Conservation (phyloP, 2,888 invertebrate species). For the Selenia dentaria region DNA sequence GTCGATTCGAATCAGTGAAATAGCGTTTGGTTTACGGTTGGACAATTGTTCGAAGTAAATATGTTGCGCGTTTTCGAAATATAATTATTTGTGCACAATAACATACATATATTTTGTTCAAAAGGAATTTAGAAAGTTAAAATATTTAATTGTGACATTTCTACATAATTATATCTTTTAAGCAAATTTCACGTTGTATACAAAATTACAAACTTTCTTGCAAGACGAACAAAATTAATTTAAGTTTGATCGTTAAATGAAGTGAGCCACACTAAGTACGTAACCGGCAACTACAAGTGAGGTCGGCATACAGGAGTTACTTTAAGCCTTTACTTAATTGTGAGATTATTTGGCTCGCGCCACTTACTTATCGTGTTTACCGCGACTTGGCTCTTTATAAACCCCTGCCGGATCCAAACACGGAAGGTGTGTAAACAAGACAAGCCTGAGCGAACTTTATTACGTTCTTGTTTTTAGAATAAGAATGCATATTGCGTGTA, state of each 20-base stretch:
- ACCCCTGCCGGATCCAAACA: constrained; percentile 29
- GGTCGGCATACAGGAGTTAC: constrained; percentile 50
- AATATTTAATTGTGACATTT: no score
- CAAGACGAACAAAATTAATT: constrained; percentile 34
- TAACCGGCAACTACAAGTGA: constrained; percentile 30
- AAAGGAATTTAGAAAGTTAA: no score
- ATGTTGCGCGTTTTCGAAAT: no score
- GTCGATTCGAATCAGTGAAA: constrained; percentile 24
- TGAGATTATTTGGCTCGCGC: constrained; percentile 60
- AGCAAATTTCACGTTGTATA: no score
- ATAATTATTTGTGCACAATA: no score
- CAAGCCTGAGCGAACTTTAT: constrained; percentile 11
- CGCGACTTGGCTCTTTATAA: constrained; percentile 43
- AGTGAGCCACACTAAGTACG: constrained; percentile 37
- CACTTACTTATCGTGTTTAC: constrained; percentile 62
- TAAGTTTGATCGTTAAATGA: constrained; percentile 41
- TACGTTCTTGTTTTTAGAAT: constrained; percentile 7
- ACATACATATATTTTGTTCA: no score
- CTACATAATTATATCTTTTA: not conserved
- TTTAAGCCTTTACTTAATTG: constrained; percentile 61
- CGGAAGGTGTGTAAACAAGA: constrained; percentile 29
- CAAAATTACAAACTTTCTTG: constrained; percentile 25
- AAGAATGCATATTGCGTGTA: no score
- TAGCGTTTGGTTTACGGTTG: constrained; percentile 23
- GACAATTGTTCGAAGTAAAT: not conserved